phyloP scores from a whole-genome alignment of 2,113 vertebrate genomes.

The Sapajus apella region DNA sequence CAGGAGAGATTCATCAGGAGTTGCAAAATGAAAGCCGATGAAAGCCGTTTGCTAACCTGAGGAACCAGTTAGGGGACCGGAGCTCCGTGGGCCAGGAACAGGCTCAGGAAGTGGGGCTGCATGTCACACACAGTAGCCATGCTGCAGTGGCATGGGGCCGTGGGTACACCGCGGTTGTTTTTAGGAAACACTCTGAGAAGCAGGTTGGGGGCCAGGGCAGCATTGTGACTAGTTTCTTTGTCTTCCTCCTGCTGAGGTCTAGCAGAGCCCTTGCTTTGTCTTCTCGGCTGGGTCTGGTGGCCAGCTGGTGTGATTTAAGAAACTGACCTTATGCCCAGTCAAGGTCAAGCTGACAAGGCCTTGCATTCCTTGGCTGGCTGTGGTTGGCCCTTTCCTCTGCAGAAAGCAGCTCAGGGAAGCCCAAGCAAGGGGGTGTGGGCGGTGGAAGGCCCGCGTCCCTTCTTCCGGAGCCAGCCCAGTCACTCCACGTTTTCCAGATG shows the following conservation, averaged over 20 bases:
- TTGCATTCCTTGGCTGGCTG: not conserved
- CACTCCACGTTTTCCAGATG: not conserved
- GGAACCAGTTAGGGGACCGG: not conserved
- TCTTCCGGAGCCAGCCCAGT: not conserved
- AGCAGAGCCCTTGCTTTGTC: not conserved
- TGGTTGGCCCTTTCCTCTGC: not conserved
- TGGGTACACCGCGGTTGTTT: not conserved
- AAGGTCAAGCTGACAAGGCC: not conserved
- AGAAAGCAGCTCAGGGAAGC: slow-evolving; percentile 23
- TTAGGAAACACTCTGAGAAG: not conserved
- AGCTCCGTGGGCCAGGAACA: fast-evolving
- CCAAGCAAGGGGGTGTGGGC: not conserved
- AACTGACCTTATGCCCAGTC: not conserved
- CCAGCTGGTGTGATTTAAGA: not conserved
- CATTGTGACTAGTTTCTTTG: not conserved
- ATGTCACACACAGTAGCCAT: not conserved
- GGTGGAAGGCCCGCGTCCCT: not conserved
- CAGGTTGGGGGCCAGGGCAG: not conserved
- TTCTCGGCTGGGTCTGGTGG: not conserved
- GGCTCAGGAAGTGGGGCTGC: too few species aligned
- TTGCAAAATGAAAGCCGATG: not conserved
- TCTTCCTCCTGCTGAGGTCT: not conserved
- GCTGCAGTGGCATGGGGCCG: not conserved
- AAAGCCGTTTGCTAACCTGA: fast-evolving
- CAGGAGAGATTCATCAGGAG: not conserved